Evolutionary conservation across 30 jellyfish, hydroid and myxozoan genomes (phyloP).

Genomic region (Morbakka virulenta): DNA sequence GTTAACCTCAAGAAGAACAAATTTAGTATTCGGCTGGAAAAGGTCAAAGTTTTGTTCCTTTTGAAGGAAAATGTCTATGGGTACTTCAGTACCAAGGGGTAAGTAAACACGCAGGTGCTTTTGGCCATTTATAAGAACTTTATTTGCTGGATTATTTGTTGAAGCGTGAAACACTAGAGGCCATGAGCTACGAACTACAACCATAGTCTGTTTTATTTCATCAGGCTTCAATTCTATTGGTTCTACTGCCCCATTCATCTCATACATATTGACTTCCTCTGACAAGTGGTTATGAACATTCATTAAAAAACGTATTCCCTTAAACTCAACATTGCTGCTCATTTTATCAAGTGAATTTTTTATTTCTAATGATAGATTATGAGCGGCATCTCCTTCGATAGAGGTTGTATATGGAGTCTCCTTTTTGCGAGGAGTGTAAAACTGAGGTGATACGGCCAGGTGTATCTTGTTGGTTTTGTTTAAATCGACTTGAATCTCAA

Average conservation of each 20-base stretch:
- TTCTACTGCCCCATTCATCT: constrained; percentile 78
- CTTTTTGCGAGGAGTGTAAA: neutral
- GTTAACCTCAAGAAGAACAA: constrained; percentile 59
- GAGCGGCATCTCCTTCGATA: constrained; percentile 38
- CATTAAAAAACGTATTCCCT: constrained; percentile 11
- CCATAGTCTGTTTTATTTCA: constrained; percentile 23
- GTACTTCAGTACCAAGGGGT: constrained; percentile 1
- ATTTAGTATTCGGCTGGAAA: constrained; percentile 14
- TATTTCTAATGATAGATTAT: constrained; percentile 16
- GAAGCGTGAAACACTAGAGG: constrained; percentile 81
- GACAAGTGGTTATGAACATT: constrained; percentile 39
- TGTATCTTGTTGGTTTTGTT: neutral
- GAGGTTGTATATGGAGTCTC: constrained; percentile 15
- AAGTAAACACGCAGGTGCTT: constrained; percentile 63
- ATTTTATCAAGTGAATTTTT: neutral
- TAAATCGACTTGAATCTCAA: neutral
- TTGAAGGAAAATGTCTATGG: constrained; percentile 13
- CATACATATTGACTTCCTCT: constrained; percentile 41
- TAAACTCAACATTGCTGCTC: neutral
- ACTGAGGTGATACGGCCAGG: neutral
- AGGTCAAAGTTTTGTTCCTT: constrained; percentile 6
- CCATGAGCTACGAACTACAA: constrained; percentile 68
- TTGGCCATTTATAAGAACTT: constrained; percentile 84
- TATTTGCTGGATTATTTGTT: constrained; percentile 49
- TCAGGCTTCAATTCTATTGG: constrained; percentile 63